Evolutionary conservation across 2,113 vertebrate genomes (phyloP).

Genomic region (Otolemur garnettii): DNA sequence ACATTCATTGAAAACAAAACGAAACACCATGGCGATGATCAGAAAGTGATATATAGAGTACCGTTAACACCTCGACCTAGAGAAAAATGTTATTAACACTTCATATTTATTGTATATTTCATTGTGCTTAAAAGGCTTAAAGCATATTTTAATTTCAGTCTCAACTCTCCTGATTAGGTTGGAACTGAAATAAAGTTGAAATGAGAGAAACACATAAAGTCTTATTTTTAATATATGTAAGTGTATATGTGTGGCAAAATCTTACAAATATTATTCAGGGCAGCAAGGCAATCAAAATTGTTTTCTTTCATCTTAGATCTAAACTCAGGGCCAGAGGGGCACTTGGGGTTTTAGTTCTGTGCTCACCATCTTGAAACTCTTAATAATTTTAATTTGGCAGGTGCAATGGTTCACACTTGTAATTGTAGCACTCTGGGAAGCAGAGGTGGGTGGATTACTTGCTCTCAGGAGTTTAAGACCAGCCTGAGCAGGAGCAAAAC

Average conservation of each 20-base stretch:
- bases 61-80: not conserved
- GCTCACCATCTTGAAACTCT: not conserved
- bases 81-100: slow-evolving; percentile 16
- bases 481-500: too few relatives aligned
- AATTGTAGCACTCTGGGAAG: too few relatives aligned
- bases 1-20: not conserved
- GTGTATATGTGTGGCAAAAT: not conserved
- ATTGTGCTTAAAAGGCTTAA: not conserved
- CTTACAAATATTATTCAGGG: not conserved
- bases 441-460: too few relatives aligned
- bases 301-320: slow-evolving; percentile 2
- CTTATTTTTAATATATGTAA: not conserved
- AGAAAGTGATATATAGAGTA: not conserved
- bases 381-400: not conserved
- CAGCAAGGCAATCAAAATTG: not conserved
- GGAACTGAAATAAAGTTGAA: slow-evolving; percentile 26
- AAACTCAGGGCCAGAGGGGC: not conserved
- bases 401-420: too few relatives aligned
- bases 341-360: not conserved
- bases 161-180: not conserved
- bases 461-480: too few relatives aligned
- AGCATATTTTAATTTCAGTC: not conserved
- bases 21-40: not conserved
- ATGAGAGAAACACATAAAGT: not conserved
- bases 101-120: not conserved